Percentiles rank a stretch among this genome's conserved stretches.
These are phyloP conservation scores for Netelia virgata DNA, from an alignment of 2,888 invertebrate genomes.

Conservation along the genomic window DNA sequence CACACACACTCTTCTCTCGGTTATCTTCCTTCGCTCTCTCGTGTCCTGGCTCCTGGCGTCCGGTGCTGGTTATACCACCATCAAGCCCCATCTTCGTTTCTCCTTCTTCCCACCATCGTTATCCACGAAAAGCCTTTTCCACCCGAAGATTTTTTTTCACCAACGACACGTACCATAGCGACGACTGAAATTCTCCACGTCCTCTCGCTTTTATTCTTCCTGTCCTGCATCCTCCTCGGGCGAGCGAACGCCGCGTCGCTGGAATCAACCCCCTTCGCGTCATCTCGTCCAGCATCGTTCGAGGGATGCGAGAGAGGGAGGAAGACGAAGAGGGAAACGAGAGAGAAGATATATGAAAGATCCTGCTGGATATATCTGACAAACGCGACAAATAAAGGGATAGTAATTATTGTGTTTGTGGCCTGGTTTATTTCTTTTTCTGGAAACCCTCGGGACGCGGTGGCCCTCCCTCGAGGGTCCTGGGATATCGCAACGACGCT, in stretches of 20 bases:
- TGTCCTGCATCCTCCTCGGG: slow-evolving; percentile 8
- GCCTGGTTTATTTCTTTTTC: slow-evolving; percentile 79
- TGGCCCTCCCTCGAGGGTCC: not conserved
- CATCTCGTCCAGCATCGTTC: not conserved
- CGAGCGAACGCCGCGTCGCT: slow-evolving; percentile 14
- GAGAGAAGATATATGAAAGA: not conserved
- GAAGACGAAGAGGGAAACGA: slow-evolving; percentile 9
- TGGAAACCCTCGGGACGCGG: not conserved
- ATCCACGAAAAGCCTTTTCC: slow-evolving; percentile 19
- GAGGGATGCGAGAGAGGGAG: not conserved
- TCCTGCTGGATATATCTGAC: slow-evolving; percentile 68
- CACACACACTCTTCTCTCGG: not conserved
- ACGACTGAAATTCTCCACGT: slow-evolving; percentile 19
- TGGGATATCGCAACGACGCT: not conserved
- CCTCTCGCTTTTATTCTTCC: not conserved
- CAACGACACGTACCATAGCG: not conserved
- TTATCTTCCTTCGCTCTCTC: slow-evolving; percentile 2
- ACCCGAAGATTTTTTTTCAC: not conserved
- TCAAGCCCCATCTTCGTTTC: not conserved
- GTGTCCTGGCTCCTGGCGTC: slow-evolving; percentile 35
- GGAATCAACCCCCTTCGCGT: slow-evolving; percentile 20
- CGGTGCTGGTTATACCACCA: slow-evolving; percentile 54
- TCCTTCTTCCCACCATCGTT: slow-evolving; percentile 31
- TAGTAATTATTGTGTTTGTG: slow-evolving; percentile 84
- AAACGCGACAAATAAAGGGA: slow-evolving; percentile 83